These are phyloP conservation scores for Tinamus guttatus DNA, from an alignment of 2,113 vertebrate species.

Conservation along the genomic window DNA sequence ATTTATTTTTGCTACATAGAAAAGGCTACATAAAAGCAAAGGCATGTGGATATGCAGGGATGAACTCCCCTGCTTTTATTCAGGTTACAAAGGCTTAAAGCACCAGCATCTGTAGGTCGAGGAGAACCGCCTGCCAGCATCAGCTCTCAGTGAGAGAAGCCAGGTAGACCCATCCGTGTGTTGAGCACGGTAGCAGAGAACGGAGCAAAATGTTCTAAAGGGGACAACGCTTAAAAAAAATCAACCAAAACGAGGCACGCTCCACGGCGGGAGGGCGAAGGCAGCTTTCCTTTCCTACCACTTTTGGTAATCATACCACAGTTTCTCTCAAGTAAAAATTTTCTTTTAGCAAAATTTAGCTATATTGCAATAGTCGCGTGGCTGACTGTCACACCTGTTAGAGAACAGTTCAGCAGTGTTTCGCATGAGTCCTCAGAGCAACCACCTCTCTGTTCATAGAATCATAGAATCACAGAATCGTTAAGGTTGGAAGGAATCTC, in stretches of 20 bases:
- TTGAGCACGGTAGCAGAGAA: no score
- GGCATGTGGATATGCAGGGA: neutral
- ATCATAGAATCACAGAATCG: no score
- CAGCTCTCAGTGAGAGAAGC: neutral
- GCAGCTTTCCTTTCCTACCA: neutral
- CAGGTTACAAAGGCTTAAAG: neutral
- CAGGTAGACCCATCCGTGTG: fast-evolving
- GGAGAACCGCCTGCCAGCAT: neutral
- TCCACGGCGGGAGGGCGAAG: conserved; percentile 47
- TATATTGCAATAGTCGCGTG: fast-evolving
- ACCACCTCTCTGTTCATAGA: fast-evolving
- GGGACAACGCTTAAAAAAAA: conserved; percentile 16
- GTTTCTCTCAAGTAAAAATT: neutral
- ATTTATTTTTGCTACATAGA: neutral
- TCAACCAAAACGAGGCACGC: no score
- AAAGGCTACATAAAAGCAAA: neutral
- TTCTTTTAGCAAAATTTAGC: neutral
- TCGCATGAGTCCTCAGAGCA: neutral
- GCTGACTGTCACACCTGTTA: neutral
- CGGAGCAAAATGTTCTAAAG: neutral
- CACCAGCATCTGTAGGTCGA: neutral
- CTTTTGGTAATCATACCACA: neutral
- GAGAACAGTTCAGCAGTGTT: neutral
- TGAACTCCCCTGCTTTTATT: neutral
- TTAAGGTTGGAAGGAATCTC: no score